Percentiles rank a stretch among this genome's conserved stretches.
These are phyloP conservation scores for Bufotes viridis DNA, from an alignment of 2,797 vertebrate species.

Conservation along the genomic window DNA sequence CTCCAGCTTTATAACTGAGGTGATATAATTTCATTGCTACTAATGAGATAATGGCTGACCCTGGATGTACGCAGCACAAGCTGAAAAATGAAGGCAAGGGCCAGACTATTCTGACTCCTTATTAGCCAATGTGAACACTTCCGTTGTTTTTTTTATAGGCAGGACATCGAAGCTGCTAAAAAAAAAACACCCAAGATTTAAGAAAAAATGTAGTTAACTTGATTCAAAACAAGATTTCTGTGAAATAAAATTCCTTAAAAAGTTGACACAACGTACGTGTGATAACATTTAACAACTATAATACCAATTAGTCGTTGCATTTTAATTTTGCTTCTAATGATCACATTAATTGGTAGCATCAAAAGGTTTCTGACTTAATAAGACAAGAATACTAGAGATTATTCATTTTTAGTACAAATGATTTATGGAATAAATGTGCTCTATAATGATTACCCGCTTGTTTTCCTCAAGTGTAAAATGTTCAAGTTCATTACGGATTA, in stretches of 20 bases:
- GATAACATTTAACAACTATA: not conserved
- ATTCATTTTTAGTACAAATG: slow-evolving; percentile 55
- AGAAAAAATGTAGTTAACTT: not conserved
- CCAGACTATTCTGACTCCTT: not conserved
- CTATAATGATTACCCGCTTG: slow-evolving; percentile 58
- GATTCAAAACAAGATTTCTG: too few species aligned
- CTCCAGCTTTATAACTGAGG: not conserved
- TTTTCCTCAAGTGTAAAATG: slow-evolving; percentile 60
- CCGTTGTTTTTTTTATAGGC: not conserved
- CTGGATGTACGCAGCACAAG: too few species aligned
- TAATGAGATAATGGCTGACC: not conserved
- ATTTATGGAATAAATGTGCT: slow-evolving; percentile 39
- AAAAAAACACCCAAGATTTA: not conserved
- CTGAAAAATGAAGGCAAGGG: not conserved
- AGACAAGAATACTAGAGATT: slow-evolving; percentile 41
- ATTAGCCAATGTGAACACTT: not conserved
- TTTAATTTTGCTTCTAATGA: slow-evolving; percentile 15
- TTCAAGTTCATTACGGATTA: slow-evolving; percentile 57
- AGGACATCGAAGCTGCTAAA: too few species aligned
- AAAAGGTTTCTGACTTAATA: slow-evolving; percentile 34
- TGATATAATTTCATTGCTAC: not conserved
- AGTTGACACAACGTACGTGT: not conserved
- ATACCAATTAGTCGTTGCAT: not conserved
- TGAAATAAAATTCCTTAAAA: too few species aligned
- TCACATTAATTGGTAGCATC: slow-evolving; percentile 42